Base-by-base conservation (phyloP, 2,888 invertebrate species). In the Formica aserva region DNA sequence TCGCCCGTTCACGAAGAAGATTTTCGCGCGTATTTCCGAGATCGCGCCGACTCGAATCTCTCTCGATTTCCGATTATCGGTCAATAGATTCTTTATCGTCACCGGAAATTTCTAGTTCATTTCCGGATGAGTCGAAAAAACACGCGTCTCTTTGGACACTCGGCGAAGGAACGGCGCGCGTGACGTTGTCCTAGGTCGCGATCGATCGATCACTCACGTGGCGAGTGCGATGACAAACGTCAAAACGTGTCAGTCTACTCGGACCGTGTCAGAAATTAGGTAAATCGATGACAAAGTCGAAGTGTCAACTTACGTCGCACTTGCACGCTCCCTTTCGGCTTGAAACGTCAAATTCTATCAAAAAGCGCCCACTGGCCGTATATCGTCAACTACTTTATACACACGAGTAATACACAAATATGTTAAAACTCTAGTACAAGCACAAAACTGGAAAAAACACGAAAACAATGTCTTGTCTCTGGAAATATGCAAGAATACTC, bases 101-200 rank as follows among this genome's bases (percentile, higher is more conserved):
- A 62, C 18, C 32, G 8, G 48, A 11, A 55, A 74, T 13, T 55
- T 38, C 15, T 38, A 18, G 52, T 52, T 63, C 48, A 5, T 18
- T 41, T 67, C 48, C 45, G 74, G 45, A 15, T 13, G 35, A 22
- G 13, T 48, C 6, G 26, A 74, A 15, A 13, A 52, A 67, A 18
- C 45, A 32, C 72, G 74, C 41, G 62, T 35, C 26, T 63, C 74
- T 82, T 71, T 38, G 67, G 52, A 71, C 69, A 62, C 74, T 60
- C 85, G 38, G 60, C 32, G 80, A 82, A 76, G 77, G 41, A 77
- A 71, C 78, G 81, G 82, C 83, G 83, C 82, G 80, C 29, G 71
- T 80, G 74, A 74, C 85, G 83, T 90, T 89, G 84, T 65, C 85
- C 85, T 87, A 87, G 89, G 90, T 89, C 84, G 80, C 65, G 87